Percentiles rank a stretch among this genome's conserved stretches.
phyloP scores from a whole-genome alignment of 2,113 vertebrate genomes.

The Pipra filicauda region DNA sequence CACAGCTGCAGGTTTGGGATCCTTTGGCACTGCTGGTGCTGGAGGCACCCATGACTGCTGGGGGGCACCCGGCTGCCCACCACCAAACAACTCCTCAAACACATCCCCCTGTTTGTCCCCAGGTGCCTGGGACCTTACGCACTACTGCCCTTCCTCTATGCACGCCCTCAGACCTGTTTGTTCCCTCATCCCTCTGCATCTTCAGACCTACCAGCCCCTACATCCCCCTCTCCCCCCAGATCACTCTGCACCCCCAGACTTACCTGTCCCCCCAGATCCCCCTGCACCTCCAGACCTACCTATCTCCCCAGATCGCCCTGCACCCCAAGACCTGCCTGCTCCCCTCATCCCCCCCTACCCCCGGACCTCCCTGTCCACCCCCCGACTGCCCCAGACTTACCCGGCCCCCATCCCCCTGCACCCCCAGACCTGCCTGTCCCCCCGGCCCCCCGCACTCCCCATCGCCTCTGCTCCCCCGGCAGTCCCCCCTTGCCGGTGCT shows the following conservation, averaged over 20 bases:
- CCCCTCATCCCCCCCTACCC: too few species aligned
- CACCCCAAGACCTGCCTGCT: too few species aligned
- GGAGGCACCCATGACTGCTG: not conserved
- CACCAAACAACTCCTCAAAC: not conserved
- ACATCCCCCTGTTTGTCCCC: not conserved
- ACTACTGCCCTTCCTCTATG: rapidly evolving
- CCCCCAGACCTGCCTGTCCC: too few species aligned
- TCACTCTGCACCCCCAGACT: not conserved
- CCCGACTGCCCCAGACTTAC: too few species aligned
- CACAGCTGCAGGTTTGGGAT: not conserved
- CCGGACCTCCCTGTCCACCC: too few species aligned
- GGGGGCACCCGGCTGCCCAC: not conserved
- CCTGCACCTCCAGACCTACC: too few species aligned
- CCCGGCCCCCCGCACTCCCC: too few species aligned
- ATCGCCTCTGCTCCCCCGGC: not conserved
- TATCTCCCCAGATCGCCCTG: too few species aligned
- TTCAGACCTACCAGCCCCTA: not conserved
- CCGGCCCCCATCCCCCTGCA: too few species aligned
- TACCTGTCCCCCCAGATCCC: not conserved
- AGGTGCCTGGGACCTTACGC: not conserved
- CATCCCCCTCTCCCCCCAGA: too few species aligned
- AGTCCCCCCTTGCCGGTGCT: not conserved
- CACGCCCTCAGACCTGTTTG: not conserved
- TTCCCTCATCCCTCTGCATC: not conserved
- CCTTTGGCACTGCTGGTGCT: not conserved